Evolutionary conservation across 2,888 invertebrate genomes (phyloP), one percentile per base, ranked within the genome.

Genomic region (Parnassius mnemosyne): DNA sequence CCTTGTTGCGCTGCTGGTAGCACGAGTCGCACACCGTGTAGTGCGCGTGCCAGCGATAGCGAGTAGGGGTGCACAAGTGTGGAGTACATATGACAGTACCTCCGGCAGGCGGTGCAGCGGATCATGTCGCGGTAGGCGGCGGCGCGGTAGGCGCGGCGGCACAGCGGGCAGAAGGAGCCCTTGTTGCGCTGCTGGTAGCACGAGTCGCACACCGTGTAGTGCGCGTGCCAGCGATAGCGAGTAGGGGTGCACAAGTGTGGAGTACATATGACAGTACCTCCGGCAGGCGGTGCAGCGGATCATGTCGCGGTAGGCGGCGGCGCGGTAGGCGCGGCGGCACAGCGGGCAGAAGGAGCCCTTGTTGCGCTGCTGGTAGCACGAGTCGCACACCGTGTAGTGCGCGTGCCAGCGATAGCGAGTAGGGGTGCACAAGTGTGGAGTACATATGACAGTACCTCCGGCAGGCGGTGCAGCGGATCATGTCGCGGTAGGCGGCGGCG

Each of bases 101-200:
- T 96, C 85, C 95, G 95, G 92, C 98, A 99, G 58, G 93, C 89
- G 69, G 93, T 94, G 84, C 99, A 99, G 78, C 97, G 96, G 52
- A 97, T 96, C 98, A 99, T 98, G 87, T 97, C 97, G 70, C 97
- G 94, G 87, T 98, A 96, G 46, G 97, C 97, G 68, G 97, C 97
- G 65, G 98, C 97, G 68, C 98, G 93, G 89, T 99, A 99, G 1
- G 98, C 98, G 76, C 97, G 95, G 69, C 96, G 95, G 86, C 99
- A 99, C 55, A 99, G 93, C 44, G 98, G 98, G 87, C 99, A 99
- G 68, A 96, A 97, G 65, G 96, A 96, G 64, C 98, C 98, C 88
- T 99, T 99, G 89, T 99, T 99, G 58, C 98, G 93, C 85, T 98
- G 98, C 85, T 99, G 99, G 91, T 99, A 99, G 90, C 99, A 99